A percentile compares a stretch with the other conserved stretches of the same genome.
Evolutionary conservation across 2,797 vertebrate genomes (phyloP).

Genomic region (Phoebastria nigripes): DNA sequence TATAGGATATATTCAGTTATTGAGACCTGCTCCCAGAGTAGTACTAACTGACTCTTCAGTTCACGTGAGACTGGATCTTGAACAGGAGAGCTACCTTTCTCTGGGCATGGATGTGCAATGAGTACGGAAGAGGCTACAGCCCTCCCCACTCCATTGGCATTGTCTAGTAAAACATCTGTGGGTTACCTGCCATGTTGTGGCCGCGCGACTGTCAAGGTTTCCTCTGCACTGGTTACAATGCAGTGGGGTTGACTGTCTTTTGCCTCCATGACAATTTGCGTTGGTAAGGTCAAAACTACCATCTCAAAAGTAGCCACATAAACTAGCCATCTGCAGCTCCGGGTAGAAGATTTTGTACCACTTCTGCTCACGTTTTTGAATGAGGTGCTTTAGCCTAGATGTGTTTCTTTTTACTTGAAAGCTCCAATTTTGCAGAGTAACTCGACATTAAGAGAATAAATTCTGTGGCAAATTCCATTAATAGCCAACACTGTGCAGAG

Average conservation of each 20-base stretch:
- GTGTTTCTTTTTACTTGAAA: background rate
- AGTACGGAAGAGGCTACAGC: background rate
- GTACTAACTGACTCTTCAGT: background rate
- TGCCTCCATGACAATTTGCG: background rate
- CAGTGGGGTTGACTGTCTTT: background rate
- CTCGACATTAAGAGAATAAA: background rate
- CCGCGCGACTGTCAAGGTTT: background rate
- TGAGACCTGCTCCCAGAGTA: background rate
- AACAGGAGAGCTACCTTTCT: background rate
- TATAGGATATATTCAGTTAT: background rate
- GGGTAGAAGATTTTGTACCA: background rate
- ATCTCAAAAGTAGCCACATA: background rate
- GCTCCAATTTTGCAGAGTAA: background rate
- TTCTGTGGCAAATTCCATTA: background rate
- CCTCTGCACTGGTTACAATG: background rate
- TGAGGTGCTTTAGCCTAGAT: background rate
- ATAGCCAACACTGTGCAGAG: background rate
- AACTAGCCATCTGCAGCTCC: background rate
- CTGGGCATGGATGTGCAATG: background rate
- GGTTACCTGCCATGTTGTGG: background rate
- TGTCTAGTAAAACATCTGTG: background rate
- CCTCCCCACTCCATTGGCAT: rapidly evolving
- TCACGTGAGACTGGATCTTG: background rate
- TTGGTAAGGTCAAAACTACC: background rate
- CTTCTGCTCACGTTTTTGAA: background rate